These are phyloP conservation scores for Balearica regulorum DNA, from an alignment of 2,797 vertebrate species.

Conservation along the genomic window DNA sequence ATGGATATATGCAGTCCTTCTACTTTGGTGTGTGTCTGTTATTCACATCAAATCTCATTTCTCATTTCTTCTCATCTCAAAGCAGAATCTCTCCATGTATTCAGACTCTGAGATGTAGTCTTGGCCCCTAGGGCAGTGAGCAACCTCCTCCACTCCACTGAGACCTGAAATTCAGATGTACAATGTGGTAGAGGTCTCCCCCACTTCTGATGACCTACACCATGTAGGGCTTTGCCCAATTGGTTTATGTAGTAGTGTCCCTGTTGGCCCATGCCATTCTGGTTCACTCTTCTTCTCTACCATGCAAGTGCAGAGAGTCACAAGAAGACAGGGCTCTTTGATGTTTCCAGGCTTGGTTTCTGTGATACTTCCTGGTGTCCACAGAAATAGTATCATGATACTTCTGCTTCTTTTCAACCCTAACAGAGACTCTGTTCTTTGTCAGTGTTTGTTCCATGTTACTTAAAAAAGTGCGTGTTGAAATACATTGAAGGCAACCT, in stretches of 20 bases:
- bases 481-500: background rate
- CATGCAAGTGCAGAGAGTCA: background rate
- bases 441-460: background rate
- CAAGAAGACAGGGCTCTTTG: background rate
- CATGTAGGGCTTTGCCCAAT: background rate
- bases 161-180: background rate
- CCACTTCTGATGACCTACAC: background rate
- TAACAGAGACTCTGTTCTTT: background rate
- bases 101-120: background rate
- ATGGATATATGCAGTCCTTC: background rate
- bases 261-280: background rate
- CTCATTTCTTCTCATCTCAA: background rate
- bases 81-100: background rate
- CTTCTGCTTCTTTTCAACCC: background rate
- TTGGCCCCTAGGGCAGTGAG: background rate
- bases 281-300: background rate
- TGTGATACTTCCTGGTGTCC: background rate
- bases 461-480: background rate
- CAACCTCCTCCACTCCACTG: background rate
- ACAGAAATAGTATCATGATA: background rate
- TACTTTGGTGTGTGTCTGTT: background rate
- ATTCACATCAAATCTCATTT: background rate
- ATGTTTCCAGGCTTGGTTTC: background rate
- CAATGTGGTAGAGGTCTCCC: background rate
- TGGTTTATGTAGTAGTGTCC: background rate